Conservation (phyloP, 1,140 invertebrate genomes). For the Brachionus rotundiformis region DNA sequence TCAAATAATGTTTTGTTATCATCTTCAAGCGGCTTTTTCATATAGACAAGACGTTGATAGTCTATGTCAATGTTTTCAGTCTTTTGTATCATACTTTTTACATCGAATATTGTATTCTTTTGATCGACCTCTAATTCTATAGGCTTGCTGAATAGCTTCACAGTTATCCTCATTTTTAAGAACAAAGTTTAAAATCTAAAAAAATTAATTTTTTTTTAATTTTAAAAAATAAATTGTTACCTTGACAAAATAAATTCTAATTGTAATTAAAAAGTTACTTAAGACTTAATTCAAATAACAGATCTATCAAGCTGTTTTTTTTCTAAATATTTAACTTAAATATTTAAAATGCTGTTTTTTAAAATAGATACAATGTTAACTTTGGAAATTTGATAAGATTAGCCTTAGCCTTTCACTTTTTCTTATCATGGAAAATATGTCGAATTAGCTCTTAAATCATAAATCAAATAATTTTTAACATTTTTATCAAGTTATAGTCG, state of each 20-base stretch:
- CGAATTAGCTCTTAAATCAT: neutral
- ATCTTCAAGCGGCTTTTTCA: constrained; percentile 44
- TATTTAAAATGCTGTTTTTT: neutral
- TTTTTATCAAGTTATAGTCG: too few relatives aligned
- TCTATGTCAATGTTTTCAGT: constrained; percentile 6
- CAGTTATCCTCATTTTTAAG: constrained; percentile 44
- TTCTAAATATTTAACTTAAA: neutral
- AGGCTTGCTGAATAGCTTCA: constrained; percentile 24
- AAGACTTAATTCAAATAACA: constrained; percentile 5
- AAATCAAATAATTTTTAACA: too few relatives aligned
- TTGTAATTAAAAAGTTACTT: neutral
- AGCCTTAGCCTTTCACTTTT: neutral
- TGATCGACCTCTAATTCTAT: neutral
- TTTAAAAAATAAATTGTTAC: neutral
- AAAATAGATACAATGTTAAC: neutral
- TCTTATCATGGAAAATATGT: neutral
- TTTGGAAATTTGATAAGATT: neutral
- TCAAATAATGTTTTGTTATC: neutral
- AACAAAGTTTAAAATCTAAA: neutral
- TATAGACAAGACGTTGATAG: constrained; percentile 35
- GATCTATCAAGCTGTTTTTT: constrained; percentile 12
- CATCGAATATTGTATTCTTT: constrained; percentile 23
- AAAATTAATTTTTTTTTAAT: neutral
- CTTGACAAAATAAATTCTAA: neutral
- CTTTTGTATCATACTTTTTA: constrained; percentile 30